Percentiles rank a stretch among this genome's conserved stretches.
These are phyloP conservation scores for Xiphophorus birchmanni DNA, from an alignment of 2,797 vertebrate genomes.

Conservation along the genomic window DNA sequence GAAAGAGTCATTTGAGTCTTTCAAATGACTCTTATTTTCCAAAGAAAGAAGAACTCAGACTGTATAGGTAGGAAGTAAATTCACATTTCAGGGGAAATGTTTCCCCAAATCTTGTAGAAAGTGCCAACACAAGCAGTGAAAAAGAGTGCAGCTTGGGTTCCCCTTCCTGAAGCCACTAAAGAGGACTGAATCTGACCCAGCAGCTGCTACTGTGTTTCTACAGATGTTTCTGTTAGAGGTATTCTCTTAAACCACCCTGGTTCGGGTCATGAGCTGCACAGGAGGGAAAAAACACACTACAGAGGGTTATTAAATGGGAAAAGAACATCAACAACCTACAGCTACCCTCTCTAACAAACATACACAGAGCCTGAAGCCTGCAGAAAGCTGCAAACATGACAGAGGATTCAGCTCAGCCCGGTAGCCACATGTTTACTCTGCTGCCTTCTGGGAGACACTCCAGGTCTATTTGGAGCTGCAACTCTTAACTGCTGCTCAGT, in stretches of 20 bases:
- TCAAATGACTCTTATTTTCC: neutral
- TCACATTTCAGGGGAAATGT: neutral
- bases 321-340: slow-evolving; percentile 1
- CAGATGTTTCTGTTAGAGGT: neutral
- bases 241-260: neutral
- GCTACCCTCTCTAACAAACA: neutral
- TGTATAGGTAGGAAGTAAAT: neutral
- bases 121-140: neutral
- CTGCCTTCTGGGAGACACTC: slow-evolving; percentile 10
- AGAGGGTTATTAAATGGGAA: slow-evolving; percentile 14
- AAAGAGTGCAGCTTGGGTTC: neutral
- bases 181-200: neutral
- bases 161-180: neutral
- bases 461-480: slow-evolving; percentile 14
- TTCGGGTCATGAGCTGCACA: neutral
- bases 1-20: neutral
- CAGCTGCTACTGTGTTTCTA: neutral
- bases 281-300: neutral
- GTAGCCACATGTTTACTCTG: slow-evolving; percentile 6
- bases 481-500: slow-evolving; percentile 2
- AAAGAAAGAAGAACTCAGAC: neutral
- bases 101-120: neutral
- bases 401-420: neutral
- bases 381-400: neutral
- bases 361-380: neutral